phyloP scores from a whole-genome alignment of 1,140 invertebrate genomes.

The Sycophila sp. region DNA sequence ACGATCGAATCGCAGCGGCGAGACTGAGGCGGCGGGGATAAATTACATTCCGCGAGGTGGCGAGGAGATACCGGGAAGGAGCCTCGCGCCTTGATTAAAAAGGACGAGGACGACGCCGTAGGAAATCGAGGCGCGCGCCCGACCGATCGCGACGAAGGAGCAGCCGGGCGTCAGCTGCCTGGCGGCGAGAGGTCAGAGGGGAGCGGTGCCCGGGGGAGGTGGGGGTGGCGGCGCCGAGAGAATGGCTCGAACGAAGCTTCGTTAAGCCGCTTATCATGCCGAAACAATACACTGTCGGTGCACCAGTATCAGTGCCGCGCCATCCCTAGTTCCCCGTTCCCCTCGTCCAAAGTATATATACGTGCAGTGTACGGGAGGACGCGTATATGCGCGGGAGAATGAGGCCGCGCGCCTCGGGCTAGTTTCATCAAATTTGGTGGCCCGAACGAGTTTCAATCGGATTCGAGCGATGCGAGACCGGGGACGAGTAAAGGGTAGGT shows the following conservation, averaged over 20 bases:
- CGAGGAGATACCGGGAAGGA: not conserved
- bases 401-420: constrained; percentile 30
- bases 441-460: constrained; percentile 53
- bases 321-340: constrained; percentile 10
- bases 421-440: constrained; percentile 57
- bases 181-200: not conserved
- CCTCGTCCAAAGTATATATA: constrained; percentile 5
- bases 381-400: not conserved
- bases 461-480: too few relatives aligned
- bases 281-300: constrained; percentile 68
- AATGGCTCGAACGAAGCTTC: constrained; percentile 57
- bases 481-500: too few relatives aligned
- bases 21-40: not conserved
- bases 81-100: constrained; percentile 30
- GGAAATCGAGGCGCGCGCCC: constrained; percentile 11
- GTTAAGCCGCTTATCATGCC: constrained; percentile 68
- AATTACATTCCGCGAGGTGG: constrained; percentile 10
- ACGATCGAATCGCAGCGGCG: not conserved
- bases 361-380: too few relatives aligned
- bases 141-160: not conserved
- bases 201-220: too few relatives aligned
- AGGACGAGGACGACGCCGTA: constrained; percentile 5
- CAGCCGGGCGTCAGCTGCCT: too few relatives aligned
- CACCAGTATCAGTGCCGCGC: constrained; percentile 64
- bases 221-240: not conserved